Conservation (phyloP, 2,797 vertebrate species). For the Myotis vivesi region DNA sequence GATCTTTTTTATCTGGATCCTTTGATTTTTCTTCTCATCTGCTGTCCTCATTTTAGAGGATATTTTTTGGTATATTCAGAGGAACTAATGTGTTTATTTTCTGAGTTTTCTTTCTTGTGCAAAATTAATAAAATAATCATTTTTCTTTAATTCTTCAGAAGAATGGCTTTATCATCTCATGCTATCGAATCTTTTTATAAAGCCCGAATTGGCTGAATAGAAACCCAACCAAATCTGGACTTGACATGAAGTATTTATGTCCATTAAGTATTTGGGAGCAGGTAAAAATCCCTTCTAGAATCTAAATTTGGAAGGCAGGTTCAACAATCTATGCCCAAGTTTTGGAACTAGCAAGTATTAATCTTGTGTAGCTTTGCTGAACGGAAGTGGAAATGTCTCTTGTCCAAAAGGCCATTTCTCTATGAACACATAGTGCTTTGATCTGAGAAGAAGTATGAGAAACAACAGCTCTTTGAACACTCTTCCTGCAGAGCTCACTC, state of each 20-base stretch:
- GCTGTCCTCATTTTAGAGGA: background rate
- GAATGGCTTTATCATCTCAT: background rate
- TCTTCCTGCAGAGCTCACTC: background rate
- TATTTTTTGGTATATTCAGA: background rate
- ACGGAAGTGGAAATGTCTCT: background rate
- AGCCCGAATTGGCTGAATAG: background rate
- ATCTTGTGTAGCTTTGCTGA: background rate
- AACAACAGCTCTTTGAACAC: background rate
- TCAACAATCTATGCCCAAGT: background rate
- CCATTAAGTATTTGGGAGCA: background rate
- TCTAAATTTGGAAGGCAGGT: background rate
- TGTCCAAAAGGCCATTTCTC: background rate
- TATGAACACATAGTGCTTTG: background rate
- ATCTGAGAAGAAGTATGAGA: background rate
- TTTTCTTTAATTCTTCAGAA: slow-evolving; percentile 21
- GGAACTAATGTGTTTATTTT: background rate
- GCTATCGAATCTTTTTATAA: background rate
- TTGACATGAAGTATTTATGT: background rate
- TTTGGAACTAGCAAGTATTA: background rate
- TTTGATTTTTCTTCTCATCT: slow-evolving; percentile 35
- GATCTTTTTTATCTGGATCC: background rate
- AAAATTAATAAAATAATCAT: background rate
- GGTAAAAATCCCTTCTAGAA: background rate
- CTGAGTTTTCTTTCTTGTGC: background rate
- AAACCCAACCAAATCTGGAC: background rate